Base-by-base conservation (phyloP, 2,888 invertebrate species). In the Anaspis maculata region DNA sequence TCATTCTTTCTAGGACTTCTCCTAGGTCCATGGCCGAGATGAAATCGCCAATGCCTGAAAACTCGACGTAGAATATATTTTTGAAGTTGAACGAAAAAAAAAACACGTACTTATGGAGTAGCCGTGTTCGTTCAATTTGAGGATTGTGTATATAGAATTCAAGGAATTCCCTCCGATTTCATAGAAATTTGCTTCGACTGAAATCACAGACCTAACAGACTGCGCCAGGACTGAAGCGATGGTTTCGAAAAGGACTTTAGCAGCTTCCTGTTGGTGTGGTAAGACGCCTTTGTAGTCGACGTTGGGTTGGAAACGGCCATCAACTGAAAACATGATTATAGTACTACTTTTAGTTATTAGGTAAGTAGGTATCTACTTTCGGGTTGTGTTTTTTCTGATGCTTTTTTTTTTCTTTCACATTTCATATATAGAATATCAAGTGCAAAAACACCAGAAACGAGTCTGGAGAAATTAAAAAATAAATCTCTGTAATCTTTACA, bases 91-190 rank as follows among this genome's bases (percentile, higher is more conserved):
- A 15, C 24, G 23, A 21, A 12, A 30, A n/a, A n/a, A n/a, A n/a
- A n/a, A n/a, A n/a, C n/a, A n/a, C 70, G 69, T 59, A 74, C 87
- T 77, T 45, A 90, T 83, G 46, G 73, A 72, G 56, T 82, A 88
- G 7, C 87, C 87, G 52, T 77, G 76, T 33, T 88, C 84, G 26
- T 79, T 70, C 28, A 91, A 60, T 52, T 76, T 72, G 0, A 84
- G 83, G 3, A 90, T 85, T 0, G 87, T 87, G 46, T 76, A 81
- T 36, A 90, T 82, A 0, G 89, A 87, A 59, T 90, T 90, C 12
- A 90, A 68, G 0, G 89, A 89, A 56, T 89, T 88, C 7, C 90
- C 90, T 2, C 90, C 90, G 23, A 90, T 69, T 48, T 85, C 80
- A 57, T 83, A 90, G 62, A 89, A 90, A 47, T 86, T 86, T 0